Evolutionary conservation across 2,888 invertebrate species (phyloP).

Genomic region (Agrenia bidenticulata): DNA sequence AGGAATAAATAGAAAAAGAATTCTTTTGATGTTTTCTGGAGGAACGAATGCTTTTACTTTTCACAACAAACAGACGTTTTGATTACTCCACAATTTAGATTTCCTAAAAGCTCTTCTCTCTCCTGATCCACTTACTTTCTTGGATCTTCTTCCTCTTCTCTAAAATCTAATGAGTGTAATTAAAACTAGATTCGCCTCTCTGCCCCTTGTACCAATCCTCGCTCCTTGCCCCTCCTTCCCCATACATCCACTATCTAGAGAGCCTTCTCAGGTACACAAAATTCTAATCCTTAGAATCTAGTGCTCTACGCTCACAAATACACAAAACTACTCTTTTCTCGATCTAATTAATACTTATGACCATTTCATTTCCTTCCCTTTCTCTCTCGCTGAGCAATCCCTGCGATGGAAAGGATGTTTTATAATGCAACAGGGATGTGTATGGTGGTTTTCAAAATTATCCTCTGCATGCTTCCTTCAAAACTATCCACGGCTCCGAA

Average conservation of each 20-base stretch:
- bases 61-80: constrained; percentile 23
- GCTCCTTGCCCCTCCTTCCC: background rate
- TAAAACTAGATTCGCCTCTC: constrained; percentile 6
- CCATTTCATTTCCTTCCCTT: constrained; percentile 18
- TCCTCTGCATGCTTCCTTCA: too few species aligned
- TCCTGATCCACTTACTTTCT: constrained; percentile 17
- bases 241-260: too few species aligned
- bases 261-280: too few species aligned
- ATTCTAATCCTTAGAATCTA: too few species aligned
- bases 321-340: background rate
- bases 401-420: too few species aligned
- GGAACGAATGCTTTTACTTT: constrained; percentile 21
- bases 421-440: too few species aligned
- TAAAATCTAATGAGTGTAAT: constrained; percentile 25
- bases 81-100: constrained; percentile 17
- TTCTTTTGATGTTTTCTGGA: constrained; percentile 39
- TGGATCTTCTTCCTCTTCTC: constrained; percentile 18
- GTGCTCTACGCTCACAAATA: too few species aligned
- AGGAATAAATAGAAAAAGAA: constrained; percentile 34
- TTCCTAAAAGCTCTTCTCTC: constrained; percentile 11
- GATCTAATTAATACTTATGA: constrained; percentile 17
- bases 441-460: too few species aligned
- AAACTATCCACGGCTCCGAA: too few species aligned
- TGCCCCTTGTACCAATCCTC: background rate
- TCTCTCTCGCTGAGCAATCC: too few species aligned